Evolutionary conservation across 2,888 invertebrate species (phyloP), one percentile per base, ranked within the genome.

Genomic region (Galeruca laticollis): DNA sequence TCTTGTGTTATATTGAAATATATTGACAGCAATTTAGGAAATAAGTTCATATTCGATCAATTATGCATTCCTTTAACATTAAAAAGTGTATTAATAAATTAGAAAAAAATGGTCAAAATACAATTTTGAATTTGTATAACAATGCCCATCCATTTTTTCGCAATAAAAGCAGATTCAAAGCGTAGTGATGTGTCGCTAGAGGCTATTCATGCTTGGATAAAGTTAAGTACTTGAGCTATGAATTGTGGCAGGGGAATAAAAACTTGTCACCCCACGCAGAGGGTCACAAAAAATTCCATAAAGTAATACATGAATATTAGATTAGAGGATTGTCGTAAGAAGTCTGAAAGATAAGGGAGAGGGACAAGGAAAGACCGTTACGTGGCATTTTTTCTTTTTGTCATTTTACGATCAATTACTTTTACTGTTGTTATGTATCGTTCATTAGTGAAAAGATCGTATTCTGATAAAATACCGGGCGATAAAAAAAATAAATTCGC

Each of bases 301-400:
- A 79, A 79, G 76, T 79, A 75, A 74, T 77, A 80, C 80, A 80
- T 80, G 80, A 80, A 80, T 80, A 80, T 80, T 80, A 80, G 80
- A 80, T 80, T 79, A 80, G 74, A 75, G 77, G 73, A 71, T 70
- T 70, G 73, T 72, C 74, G 73, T 62, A 57, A 57, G 56, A 57
- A 31, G 15, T 57, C 33, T 18, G 35, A 35, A 57, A 20, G 61
- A 47, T 71, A 74, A 77, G 76, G 73, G 62, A 68, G 49, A 64
- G 51, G 33, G 43, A 35, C 31, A 54, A 60, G 65, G 63, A 60
- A 66, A 71, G 67, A 67, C 66, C 69, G 71, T 73, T 73, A 69
- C 57, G 64, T 64, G 13, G 63, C 65, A 68, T 70, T 72, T 64
- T 65, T 72, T n/a, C n/a, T 18, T 35, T 64, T 60, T 54, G 64